phyloP scores from a whole-genome alignment of 2,113 vertebrate genomes.

The Taxidea taxus region DNA sequence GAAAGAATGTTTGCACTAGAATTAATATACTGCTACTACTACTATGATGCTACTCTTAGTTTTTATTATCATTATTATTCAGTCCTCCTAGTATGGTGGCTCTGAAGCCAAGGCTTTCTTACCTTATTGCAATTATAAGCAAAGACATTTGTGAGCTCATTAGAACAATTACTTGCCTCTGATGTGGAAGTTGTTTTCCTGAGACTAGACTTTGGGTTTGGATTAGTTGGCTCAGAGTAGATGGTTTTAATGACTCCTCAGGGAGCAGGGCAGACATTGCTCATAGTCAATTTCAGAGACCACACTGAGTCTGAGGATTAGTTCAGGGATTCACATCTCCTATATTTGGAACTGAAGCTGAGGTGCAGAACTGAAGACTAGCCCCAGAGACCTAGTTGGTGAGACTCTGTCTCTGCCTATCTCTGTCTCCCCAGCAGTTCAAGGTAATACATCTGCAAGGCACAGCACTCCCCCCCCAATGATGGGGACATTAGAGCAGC shows the following conservation, averaged over 20 bases:
- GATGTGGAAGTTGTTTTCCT: slow-evolving; percentile 29
- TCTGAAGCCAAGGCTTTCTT: neutral
- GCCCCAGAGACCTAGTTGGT: neutral
- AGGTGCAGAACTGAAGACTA: neutral
- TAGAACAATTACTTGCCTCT: neutral
- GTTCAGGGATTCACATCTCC: neutral
- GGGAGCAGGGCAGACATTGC: neutral
- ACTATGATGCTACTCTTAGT: neutral
- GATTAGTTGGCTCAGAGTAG: neutral
- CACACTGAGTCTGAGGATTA: neutral
- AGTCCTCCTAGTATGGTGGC: neutral
- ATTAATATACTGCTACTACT: neutral
- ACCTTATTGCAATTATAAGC: neutral
- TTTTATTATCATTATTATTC: neutral
- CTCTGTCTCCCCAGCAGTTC: neutral
- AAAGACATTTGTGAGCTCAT: neutral
- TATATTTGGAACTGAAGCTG: neutral
- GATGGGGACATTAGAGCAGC: neutral
- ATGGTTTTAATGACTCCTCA: neutral
- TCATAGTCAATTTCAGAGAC: slow-evolving; percentile 4
- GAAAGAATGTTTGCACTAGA: neutral
- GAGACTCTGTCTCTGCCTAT: neutral
- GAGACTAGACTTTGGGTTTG: slow-evolving; percentile 23
- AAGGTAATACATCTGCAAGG: neutral
- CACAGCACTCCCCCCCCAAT: neutral